Evolutionary conservation across 2,113 vertebrate genomes (phyloP).

Genomic region (Cepphus grylle): DNA sequence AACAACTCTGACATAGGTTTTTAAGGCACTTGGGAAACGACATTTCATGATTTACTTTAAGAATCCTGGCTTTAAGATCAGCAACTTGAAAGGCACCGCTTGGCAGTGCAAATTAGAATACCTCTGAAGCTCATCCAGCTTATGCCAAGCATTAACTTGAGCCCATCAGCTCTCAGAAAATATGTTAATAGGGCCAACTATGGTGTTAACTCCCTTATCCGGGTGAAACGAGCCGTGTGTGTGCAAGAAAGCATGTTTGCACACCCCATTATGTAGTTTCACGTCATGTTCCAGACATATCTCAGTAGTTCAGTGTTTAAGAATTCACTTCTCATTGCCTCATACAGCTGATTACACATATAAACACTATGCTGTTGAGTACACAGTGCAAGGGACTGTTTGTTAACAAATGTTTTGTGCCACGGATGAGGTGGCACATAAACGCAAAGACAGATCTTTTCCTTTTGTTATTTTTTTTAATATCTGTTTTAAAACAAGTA

Average conservation of each 20-base stretch:
- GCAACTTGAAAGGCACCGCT: not conserved
- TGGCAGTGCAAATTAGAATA: not conserved
- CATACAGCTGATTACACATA: slow-evolving; percentile 38
- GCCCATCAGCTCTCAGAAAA: not conserved
- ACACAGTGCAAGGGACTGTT: not conserved
- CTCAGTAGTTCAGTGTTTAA: not conserved
- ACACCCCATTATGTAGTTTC: not conserved
- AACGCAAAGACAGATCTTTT: not conserved
- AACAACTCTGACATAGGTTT: not conserved
- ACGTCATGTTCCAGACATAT: not conserved
- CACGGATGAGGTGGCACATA: not conserved
- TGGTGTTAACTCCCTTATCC: not conserved
- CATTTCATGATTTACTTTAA: not conserved
- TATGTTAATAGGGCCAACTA: not conserved
- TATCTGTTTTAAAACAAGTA: not conserved
- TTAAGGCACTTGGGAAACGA: not conserved
- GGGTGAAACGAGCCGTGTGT: not conserved
- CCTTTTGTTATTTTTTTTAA: not conserved
- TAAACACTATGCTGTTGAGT: not conserved
- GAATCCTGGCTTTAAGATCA: not conserved
- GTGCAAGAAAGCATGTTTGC: not conserved
- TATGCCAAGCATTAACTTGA: not conserved
- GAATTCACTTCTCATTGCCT: not conserved
- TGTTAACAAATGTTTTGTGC: slow-evolving; percentile 7
- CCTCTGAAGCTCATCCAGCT: not conserved